Base-by-base conservation (phyloP, 2,797 vertebrate genomes). In the Heterohyrax brucei region DNA sequence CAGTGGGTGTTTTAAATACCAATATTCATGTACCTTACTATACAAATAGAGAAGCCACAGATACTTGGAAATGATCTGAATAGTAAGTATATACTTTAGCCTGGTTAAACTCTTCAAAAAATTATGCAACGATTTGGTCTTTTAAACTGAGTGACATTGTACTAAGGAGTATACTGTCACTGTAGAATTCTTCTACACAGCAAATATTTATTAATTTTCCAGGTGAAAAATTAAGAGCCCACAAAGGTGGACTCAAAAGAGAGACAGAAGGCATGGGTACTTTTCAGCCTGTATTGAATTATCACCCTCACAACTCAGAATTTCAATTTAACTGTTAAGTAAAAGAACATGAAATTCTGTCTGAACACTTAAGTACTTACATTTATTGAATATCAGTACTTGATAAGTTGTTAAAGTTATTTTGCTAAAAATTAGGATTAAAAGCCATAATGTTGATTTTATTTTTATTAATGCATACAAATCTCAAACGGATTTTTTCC, bases 351-450 rank as follows among this genome's bases (percentile, higher is more conserved):
- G 44, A 84, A 86, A 86, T 75, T 90, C 56, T 87, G 28, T 86
- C n/a, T 94, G 50, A 85, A 91, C 80, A 76, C 13, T 70, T 44
- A 28, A 90, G 13, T 93, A 62, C 81, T 68, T 93, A 56, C 83
- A 64, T 91, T 83, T 93, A 39, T 85, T 94, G 73, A n/a, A 77
- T 91, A 28, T 95, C 53, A 91, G 8, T 79, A 56, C 94, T 89
- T 87, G 48, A 81, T 70, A 87, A 80, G 30, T 50, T 62, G 46
- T 91, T 91, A 75, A 89, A 89, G 88, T 77, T 86, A 44, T 90
- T 90, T 77, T 72, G 30, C 53, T 95, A 95, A 92, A 56, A 73
- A 77, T 73, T 13, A 56, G 61, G 24, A 87, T 72, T 1, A 92
- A 95, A 94, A 89, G 82, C 61, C 61, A 10, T 73, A 81, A 80